Conservation (phyloP, 2,113 vertebrate genomes). For the Etheostoma cragini region DNA sequence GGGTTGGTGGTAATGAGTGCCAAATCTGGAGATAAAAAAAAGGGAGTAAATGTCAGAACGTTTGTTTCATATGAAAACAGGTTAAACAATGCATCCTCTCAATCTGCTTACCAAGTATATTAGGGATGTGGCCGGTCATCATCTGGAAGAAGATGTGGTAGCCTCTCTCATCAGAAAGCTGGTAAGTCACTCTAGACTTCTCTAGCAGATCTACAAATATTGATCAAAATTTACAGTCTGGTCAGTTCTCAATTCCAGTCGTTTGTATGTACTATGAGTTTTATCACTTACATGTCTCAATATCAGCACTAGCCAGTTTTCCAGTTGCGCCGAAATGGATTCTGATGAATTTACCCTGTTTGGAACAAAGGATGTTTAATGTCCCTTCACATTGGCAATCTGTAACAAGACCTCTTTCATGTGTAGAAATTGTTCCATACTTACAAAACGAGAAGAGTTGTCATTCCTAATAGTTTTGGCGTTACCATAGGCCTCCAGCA, state of each 20-base stretch:
- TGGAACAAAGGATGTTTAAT: not conserved
- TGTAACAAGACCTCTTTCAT: not conserved
- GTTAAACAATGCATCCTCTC: not conserved
- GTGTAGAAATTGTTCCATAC: constrained; percentile 29
- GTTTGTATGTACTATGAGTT: not conserved
- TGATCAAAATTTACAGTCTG: constrained; percentile 13
- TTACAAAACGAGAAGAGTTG: constrained; percentile 78
- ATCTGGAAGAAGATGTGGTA: constrained; percentile 80
- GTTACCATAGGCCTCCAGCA: constrained; percentile 77
- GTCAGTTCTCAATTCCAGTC: not conserved
- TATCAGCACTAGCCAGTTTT: constrained; percentile 78
- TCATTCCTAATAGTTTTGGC: constrained; percentile 78
- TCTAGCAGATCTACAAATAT: constrained; percentile 73
- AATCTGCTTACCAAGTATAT: constrained; percentile 60
- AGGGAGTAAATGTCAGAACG: rapidly evolving
- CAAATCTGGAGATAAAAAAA: constrained; percentile 39
- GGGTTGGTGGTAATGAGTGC: constrained; percentile 73
- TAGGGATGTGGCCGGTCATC: constrained; percentile 76
- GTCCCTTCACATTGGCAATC: not conserved
- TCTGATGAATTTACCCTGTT: constrained; percentile 80
- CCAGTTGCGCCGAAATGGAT: constrained; percentile 72
- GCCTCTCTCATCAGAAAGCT: constrained; percentile 76
- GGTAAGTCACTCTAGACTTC: constrained; percentile 76
- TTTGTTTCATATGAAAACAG: not conserved
- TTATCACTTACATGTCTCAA: constrained; percentile 75